Evolutionary conservation across 1,140 invertebrate genomes (phyloP), one percentile per base, ranked within the genome.

Genomic region (Sitophilus oryzae): DNA sequence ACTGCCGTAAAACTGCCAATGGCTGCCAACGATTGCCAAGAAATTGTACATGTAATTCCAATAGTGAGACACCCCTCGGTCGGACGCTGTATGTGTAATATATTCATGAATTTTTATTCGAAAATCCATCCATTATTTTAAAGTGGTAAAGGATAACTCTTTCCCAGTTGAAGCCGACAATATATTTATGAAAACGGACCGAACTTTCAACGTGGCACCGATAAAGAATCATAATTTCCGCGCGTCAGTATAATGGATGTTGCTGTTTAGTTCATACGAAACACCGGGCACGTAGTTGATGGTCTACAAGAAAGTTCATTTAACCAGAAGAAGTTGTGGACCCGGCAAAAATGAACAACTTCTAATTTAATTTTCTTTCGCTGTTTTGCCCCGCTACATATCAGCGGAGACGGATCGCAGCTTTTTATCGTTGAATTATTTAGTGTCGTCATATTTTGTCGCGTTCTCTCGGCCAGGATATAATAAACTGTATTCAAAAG

Each of bases 201-300:
- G 6, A 53, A 53, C 25, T 53, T 53, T 45, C 16, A 44, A 59
- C 54, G 58, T 53, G 50, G 52, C 49, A 20, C 56, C 61, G 58
- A 60, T 60, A 60, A 59, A 60, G 59, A 60, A 60, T 62, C 61
- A 56, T 59, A 62, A 62, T 62, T 62, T 62, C 61, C 61, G 54
- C 58, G 51, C 56, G 61, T 62, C 61, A 60, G 59, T 52, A 56
- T 62, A 62, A 62, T 62, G 61, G 61, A 62, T 62, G 61, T 60
- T 60, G 61, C 56, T 62, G 54, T 62, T 62, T 55, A 58, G 58
- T 53, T 56, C 50, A 60, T 59, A 59, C 57, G 53, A 59, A 49
- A 62, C 54, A 51, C 56, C 41, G 46, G 48, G 43, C 59, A 60
- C 59, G 59, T 60, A 37, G 19, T 55, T 43, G 44, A 55, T 55